Conservation (phyloP, 2,113 vertebrate genomes). For the Penelope pileata region DNA sequence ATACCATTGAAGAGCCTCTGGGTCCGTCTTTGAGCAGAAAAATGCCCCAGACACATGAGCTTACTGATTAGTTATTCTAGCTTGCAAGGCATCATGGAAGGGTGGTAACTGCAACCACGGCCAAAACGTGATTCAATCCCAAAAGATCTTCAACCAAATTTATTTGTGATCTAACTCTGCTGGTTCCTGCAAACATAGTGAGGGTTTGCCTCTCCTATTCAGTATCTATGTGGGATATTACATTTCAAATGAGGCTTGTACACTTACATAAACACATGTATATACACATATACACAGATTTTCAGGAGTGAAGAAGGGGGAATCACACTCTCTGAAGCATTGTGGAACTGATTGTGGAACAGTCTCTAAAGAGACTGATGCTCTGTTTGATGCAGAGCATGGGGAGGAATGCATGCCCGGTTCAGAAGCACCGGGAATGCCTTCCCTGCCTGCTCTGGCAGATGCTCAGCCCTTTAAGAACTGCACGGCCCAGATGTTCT, state of each 20-base stretch:
- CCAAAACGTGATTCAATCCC: neutral
- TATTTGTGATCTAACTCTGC: neutral
- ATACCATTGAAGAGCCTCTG: neutral
- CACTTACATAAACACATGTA: too few relatives aligned
- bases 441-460: neutral
- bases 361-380: neutral
- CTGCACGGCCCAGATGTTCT: neutral
- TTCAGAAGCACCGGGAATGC: rapidly evolving
- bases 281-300: neutral
- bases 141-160: neutral
- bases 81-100: neutral
- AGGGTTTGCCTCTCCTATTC: neutral
- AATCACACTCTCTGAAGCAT: neutral
- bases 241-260: neutral
- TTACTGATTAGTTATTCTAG: neutral
- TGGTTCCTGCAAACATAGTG: neutral
- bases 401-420: neutral
- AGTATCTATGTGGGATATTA: neutral
- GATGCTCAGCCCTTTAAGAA: neutral
- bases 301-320: neutral
- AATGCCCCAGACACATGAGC: neutral
- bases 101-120: neutral
- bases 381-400: neutral
- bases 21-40: neutral
- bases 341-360: too few relatives aligned